Base-by-base conservation (phyloP, 2,888 invertebrate genomes). In the Thymelicus acteon region DNA sequence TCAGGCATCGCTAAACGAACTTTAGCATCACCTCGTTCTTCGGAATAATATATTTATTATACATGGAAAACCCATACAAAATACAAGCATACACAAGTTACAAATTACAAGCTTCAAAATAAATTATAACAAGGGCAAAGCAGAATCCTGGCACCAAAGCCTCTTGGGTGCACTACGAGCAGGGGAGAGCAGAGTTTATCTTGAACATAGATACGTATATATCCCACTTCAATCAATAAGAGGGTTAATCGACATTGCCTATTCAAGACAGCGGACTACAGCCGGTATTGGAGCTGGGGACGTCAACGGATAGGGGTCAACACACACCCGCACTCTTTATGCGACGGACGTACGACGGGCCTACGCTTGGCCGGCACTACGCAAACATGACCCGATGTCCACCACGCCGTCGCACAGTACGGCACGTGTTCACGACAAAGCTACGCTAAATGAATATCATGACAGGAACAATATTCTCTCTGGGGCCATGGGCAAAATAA, bases 321-420 rank as follows among this genome's bases (percentile, higher is more conserved):
- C 76, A 80, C 83, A 85, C 85, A 82, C 82, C 83, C 79, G 79
- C 75, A 79, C 79, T 85, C 82, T 85, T 85, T 86, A 85, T 87
- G 80, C 82, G 79, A 77, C 75, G 75, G 76, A 78, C 80, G 82
- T 83, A 78, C 75, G 75, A 64, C 72, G 62, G 72, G 64, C 74
- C 72, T 54, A 67, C 73, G 66, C 72, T 75, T 70, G 68, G 72
- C 72, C 75, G 75, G 72, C 72, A 72, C 76, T 72, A 74, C 76
- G 74, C 76, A 78, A 79, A 79, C 79, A 78, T 73, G 76, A 74
- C 74, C 73, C 73, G 75, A 74, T 75, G 75, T 74, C 72, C n/a
- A 60, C 74, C 67, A 64, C 48, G 64, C 67, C 67, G 61, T n/a
- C 31, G 8, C 31, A 31, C 49, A 63, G n/a, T 63, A 49, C 37